Conservation (phyloP, 2,113 vertebrate genomes). For the Hystrix brachyura region DNA sequence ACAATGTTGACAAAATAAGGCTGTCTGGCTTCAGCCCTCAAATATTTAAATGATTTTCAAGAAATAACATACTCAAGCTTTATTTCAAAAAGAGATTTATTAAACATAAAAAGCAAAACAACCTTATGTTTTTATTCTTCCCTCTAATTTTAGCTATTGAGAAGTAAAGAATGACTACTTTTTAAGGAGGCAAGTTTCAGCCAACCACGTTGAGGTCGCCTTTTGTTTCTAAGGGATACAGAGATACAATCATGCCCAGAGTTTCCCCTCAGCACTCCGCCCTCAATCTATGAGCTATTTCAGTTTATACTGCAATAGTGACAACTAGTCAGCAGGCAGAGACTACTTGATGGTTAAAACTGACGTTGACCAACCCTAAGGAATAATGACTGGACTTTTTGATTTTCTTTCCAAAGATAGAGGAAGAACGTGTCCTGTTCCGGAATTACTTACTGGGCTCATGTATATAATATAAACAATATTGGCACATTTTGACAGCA, state of each 20-base stretch:
- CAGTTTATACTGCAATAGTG: not conserved
- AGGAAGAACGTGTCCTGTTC: not conserved
- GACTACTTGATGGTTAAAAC: not conserved
- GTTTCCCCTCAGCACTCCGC: not conserved
- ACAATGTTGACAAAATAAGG: not conserved
- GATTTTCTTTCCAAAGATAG: conserved; percentile 6
- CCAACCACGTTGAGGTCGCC: not conserved
- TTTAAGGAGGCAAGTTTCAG: not conserved
- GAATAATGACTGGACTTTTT: not conserved
- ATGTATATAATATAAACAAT: not conserved
- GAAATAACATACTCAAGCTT: not conserved
- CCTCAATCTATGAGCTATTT: not conserved
- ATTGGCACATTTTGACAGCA: not conserved
- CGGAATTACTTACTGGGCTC: not conserved
- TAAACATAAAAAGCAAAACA: not conserved
- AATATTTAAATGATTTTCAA: not conserved
- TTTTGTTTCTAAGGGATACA: not conserved
- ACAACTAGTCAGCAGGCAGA: not conserved
- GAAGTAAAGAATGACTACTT: not conserved
- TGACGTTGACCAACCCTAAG: not conserved
- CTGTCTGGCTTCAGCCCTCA: not conserved
- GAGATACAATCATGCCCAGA: not conserved
- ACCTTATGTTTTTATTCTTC: not conserved
- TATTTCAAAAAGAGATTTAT: not conserved
- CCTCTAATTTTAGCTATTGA: not conserved